Percentiles rank a stretch among this genome's conserved stretches.
Evolutionary conservation across 2,888 invertebrate species (phyloP).

Genomic region (Sclerodermus sp.): DNA sequence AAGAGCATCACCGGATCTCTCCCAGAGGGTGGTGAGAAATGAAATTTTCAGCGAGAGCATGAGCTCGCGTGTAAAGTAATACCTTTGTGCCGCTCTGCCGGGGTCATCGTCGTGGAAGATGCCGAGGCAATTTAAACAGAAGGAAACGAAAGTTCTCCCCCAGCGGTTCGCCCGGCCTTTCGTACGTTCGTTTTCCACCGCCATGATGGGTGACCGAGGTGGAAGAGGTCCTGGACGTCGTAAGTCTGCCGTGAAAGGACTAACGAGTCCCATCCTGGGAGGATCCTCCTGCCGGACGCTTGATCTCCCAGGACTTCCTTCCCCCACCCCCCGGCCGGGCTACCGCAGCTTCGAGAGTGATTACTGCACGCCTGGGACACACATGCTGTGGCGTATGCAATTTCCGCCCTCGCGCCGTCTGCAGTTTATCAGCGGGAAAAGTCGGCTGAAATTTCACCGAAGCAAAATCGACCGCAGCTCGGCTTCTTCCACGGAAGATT

Average conservation of each 20-base stretch:
- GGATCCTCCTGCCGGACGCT: conserved; percentile 22
- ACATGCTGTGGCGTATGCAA: conserved; percentile 21
- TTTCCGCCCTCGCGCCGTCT: conserved; percentile 17
- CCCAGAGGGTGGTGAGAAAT: too few relatives aligned
- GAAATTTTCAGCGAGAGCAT: too few relatives aligned
- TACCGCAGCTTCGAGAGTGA: conserved; percentile 15
- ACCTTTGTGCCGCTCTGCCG: background rate
- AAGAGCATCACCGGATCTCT: too few relatives aligned
- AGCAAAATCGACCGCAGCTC: conserved; percentile 11
- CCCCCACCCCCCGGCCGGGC: background rate
- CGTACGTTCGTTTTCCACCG: conserved; percentile 23
- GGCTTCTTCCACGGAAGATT: conserved; percentile 5
- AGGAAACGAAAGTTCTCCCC: conserved; percentile 18
- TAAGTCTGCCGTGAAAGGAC: conserved; percentile 37
- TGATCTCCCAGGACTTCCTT: conserved; percentile 5
- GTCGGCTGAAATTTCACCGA: conserved; percentile 7
- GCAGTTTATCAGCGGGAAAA: conserved; percentile 18
- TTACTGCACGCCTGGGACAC: conserved; percentile 22
- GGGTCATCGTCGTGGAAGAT: conserved; percentile 6
- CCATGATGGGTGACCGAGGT: conserved; percentile 30
- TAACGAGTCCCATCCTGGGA: conserved; percentile 36
- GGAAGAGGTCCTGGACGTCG: conserved; percentile 24
- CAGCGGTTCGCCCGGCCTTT: conserved; percentile 1
- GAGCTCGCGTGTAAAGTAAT: too few relatives aligned
- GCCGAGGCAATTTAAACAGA: conserved; percentile 26